phyloP scores from a whole-genome alignment of 2,888 invertebrate species.

The Lepidochitona cinerea region DNA sequence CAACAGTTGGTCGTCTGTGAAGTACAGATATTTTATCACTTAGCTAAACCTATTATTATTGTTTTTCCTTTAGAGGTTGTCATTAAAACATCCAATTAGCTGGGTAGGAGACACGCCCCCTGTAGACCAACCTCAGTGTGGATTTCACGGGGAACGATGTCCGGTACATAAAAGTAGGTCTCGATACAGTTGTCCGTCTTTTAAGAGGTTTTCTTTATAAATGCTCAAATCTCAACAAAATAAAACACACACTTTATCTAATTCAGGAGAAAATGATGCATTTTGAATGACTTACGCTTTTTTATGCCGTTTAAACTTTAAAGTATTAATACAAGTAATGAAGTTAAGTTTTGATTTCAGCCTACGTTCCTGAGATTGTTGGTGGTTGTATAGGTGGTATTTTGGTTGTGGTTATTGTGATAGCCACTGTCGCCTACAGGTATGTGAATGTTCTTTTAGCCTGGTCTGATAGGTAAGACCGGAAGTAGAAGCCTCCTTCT shows the following conservation, averaged over 20 bases:
- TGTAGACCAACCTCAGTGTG: slow-evolving; percentile 88
- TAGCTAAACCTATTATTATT: no score
- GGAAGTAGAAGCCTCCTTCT: no score
- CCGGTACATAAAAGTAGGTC: slow-evolving; percentile 71
- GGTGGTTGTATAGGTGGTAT: slow-evolving; percentile 86
- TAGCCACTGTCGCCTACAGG: slow-evolving; percentile 79
- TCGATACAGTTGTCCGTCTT: not conserved
- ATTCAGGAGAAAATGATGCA: not conserved
- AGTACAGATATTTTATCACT: no score
- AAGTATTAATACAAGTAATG: no score
- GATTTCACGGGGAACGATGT: slow-evolving; percentile 92
- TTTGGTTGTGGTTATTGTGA: slow-evolving; percentile 79
- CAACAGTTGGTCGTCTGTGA: no score
- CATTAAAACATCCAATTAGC: slow-evolving; percentile 76
- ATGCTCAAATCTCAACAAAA: not conserved
- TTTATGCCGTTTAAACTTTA: no score
- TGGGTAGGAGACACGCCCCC: slow-evolving; percentile 87
- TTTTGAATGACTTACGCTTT: not conserved
- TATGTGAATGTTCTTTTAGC: slow-evolving; percentile 37
- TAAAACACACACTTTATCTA: not conserved
- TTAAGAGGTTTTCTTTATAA: no score
- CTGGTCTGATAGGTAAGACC: no score
- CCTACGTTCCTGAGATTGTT: slow-evolving; percentile 86
- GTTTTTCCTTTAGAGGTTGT: slow-evolving; percentile 83
- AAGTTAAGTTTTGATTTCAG: no score